These are phyloP conservation scores for Mohoua ochrocephala DNA, from an alignment of 2,113 vertebrate species.

Conservation along the genomic window DNA sequence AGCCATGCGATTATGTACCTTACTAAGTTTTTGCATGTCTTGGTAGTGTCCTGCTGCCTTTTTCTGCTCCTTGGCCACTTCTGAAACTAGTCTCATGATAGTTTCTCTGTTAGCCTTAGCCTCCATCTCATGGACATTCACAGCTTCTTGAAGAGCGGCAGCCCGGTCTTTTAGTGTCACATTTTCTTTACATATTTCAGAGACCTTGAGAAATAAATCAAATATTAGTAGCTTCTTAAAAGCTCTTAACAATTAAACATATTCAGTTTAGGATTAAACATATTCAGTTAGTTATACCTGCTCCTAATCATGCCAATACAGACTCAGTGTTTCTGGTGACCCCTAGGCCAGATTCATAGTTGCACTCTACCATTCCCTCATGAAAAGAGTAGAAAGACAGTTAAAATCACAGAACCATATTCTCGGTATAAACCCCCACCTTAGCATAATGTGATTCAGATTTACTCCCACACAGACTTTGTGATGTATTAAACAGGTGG, in stretches of 20 bases:
- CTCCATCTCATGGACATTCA: constrained; percentile 81
- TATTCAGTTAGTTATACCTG: neutral
- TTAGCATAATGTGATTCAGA: neutral
- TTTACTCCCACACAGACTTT: neutral
- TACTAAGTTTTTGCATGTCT: constrained; percentile 71
- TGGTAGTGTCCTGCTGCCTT: constrained; percentile 59
- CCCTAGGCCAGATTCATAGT: neutral
- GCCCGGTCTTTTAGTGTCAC: constrained; percentile 68
- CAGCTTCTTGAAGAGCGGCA: constrained; percentile 74
- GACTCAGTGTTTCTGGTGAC: neutral
- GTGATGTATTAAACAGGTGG: neutral
- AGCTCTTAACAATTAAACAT: neutral
- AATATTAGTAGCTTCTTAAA: neutral
- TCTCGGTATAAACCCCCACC: neutral
- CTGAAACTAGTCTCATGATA: constrained; percentile 80
- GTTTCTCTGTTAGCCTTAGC: constrained; percentile 86
- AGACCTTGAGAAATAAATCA: constrained; percentile 64
- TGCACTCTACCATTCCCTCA: neutral
- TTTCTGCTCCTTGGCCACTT: constrained; percentile 77
- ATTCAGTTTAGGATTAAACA: neutral
- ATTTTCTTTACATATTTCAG: constrained; percentile 71
- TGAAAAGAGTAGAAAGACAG: neutral
- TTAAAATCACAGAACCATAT: neutral
- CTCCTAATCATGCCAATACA: neutral
- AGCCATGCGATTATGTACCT: constrained; percentile 64